A percentile compares a stretch with the other conserved stretches of the same genome.
These are phyloP conservation scores for Thymelicus sylvestris DNA, from an alignment of 2,888 invertebrate genomes.

Conservation along the genomic window DNA sequence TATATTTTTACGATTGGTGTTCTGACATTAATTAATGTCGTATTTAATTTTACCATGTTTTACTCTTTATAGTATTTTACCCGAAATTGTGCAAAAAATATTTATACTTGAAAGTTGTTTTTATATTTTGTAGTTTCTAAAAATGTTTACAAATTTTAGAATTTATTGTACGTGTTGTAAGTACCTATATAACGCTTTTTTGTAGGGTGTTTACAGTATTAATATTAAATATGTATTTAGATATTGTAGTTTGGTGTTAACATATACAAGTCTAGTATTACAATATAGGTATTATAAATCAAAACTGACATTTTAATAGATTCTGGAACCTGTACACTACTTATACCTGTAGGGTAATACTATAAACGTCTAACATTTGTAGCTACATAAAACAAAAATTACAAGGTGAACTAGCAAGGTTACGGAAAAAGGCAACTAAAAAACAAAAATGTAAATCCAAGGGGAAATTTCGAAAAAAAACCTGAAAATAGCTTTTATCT, in stretches of 20 bases:
- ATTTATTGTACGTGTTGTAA: slow-evolving; percentile 3
- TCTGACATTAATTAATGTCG: not conserved
- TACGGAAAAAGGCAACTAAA: too few species aligned
- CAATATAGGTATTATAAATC: not conserved
- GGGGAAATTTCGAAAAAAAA: too few species aligned
- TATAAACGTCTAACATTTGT: not conserved
- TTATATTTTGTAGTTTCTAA: not conserved
- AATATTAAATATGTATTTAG: slow-evolving; percentile 33
- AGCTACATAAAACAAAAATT: too few species aligned
- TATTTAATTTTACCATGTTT: not conserved
- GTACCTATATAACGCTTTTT: slow-evolving; percentile 38
- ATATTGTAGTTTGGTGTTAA: slow-evolving; percentile 36
- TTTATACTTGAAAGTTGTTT: slow-evolving; percentile 6
- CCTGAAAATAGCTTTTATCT: too few species aligned
- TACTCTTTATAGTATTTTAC: not conserved
- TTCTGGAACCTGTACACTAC: not conserved
- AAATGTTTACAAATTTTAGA: slow-evolving; percentile 13
- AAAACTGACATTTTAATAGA: not conserved
- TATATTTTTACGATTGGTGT: not conserved
- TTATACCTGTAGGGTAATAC: not conserved
- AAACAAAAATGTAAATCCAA: too few species aligned
- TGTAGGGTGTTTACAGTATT: slow-evolving; percentile 45
- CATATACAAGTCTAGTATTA: slow-evolving; percentile 1
- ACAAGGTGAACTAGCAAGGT: too few species aligned
- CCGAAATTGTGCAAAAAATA: not conserved